These are phyloP conservation scores for Luscinia luscinia DNA, from an alignment of 2,797 vertebrate species.

Conservation along the genomic window DNA sequence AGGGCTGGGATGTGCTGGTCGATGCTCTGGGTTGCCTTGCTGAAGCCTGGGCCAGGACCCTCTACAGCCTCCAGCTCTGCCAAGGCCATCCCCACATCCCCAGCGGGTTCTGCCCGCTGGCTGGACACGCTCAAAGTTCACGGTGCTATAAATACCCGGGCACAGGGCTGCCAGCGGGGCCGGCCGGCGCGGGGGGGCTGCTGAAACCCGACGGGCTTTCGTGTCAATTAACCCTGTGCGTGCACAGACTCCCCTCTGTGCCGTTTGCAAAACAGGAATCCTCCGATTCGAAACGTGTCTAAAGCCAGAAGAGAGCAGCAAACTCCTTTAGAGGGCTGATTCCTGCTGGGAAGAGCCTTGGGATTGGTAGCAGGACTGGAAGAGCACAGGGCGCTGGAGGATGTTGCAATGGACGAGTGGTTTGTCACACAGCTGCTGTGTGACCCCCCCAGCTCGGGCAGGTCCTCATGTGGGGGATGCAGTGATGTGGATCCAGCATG, in stretches of 20 bases:
- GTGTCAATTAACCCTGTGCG: conserved; percentile 39
- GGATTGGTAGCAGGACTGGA: fast-evolving
- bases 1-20: not conserved
- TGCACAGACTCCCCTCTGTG: fast-evolving
- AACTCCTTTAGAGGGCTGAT: not conserved
- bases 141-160: conserved; percentile 54
- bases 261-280: not conserved
- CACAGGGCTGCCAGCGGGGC: conserved; percentile 2
- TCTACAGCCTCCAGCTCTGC: not conserved
- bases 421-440: not conserved
- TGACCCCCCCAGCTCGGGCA: not conserved
- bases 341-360: not conserved
- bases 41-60: not conserved
- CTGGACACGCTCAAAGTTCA: conserved; percentile 66
- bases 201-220: not conserved
- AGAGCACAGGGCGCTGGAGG: fast-evolving
- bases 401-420: not conserved
- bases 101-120: not conserved
- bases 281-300: not conserved
- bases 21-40: not conserved
- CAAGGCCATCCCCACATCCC: not conserved
- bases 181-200: not conserved
- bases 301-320: conserved; percentile 55
- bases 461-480: fast-evolving
- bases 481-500: not conserved